Conservation (phyloP, 1,140 invertebrate species). For the Drosophila rufa region DNA sequence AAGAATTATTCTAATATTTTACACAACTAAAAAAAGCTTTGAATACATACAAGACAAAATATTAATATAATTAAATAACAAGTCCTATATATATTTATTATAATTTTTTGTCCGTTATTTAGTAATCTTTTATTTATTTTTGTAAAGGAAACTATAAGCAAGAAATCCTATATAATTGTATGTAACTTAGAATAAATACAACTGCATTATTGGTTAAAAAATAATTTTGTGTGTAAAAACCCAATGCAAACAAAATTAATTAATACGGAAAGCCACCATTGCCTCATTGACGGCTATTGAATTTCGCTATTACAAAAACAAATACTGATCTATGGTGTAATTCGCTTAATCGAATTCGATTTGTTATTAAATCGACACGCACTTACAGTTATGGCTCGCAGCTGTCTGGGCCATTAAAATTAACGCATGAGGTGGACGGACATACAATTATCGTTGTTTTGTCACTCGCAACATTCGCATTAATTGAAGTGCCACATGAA, state of each 20-base stretch:
- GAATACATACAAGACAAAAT: too few species aligned
- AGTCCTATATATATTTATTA: too few species aligned
- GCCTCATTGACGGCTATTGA: not conserved
- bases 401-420: slow-evolving; percentile 35
- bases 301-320: not conserved
- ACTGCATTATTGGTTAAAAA: too few species aligned
- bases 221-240: not conserved
- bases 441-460: slow-evolving; percentile 43
- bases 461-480: slow-evolving; percentile 46
- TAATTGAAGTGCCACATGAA: slow-evolving; percentile 56
- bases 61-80: too few species aligned
- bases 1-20: too few species aligned
- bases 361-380: slow-evolving; percentile 16
- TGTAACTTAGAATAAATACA: too few species aligned
- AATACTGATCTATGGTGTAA: not conserved
- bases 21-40: too few species aligned
- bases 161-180: too few species aligned
- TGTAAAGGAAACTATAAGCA: too few species aligned
- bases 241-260: not conserved
- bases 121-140: too few species aligned
- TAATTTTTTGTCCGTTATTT: too few species aligned
- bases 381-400: slow-evolving; percentile 26
- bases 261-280: not conserved
- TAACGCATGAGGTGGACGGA: slow-evolving; percentile 10
- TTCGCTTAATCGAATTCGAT: slow-evolving; percentile 6